Percentiles rank a stretch among this genome's conserved stretches.
Conservation (phyloP, 1,140 invertebrate species). For the Drosophila asahinai region DNA sequence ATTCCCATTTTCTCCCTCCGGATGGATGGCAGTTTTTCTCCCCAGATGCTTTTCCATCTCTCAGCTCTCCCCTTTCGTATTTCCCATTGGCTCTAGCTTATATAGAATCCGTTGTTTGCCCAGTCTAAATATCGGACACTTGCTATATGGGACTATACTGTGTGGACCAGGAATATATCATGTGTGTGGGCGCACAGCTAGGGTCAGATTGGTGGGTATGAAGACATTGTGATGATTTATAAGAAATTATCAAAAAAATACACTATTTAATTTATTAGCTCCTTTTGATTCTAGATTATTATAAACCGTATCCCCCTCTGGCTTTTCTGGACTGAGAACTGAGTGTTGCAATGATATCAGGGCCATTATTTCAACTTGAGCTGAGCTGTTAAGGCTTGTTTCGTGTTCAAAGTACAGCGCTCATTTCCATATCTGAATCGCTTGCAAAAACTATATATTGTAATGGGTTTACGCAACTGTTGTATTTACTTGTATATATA, state of each 20-base stretch:
- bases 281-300: background rate
- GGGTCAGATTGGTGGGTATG: background rate
- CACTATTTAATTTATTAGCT: too few species aligned
- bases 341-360: background rate
- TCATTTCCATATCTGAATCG: slow-evolving; percentile 34
- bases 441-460: slow-evolving; percentile 30
- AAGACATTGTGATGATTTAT: background rate
- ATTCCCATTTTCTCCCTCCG: slow-evolving; percentile 9
- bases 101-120: slow-evolving; percentile 19
- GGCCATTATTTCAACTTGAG: background rate
- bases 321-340: background rate
- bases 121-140: slow-evolving; percentile 39
- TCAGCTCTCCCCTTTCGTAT: background rate
- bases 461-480: slow-evolving; percentile 15
- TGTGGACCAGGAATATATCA: slow-evolving; percentile 4
- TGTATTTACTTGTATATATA: background rate
- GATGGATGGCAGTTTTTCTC: background rate
- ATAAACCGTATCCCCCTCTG: background rate
- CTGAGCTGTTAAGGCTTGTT: background rate
- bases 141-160: slow-evolving; percentile 11
- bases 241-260: too few species aligned
- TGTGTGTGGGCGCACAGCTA: background rate
- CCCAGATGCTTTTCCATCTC: slow-evolving; percentile 10
- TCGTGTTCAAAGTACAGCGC: slow-evolving; percentile 33
- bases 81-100: slow-evolving; percentile 11